Evolutionary conservation across 2,797 vertebrate genomes (phyloP).

Genomic region (Melanotaenia parkinsoni): DNA sequence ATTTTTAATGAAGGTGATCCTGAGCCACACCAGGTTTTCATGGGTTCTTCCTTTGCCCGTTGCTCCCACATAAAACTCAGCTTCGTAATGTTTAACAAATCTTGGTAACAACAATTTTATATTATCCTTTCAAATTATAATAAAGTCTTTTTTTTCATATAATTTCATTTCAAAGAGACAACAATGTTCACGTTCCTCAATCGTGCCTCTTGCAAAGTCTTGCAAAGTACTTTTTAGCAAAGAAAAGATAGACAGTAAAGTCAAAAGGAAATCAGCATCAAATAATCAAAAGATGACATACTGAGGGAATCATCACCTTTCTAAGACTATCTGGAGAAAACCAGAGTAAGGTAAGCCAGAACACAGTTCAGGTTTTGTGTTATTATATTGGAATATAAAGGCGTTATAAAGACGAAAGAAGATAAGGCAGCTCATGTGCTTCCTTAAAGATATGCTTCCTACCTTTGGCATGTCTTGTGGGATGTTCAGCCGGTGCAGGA

Average conservation of each 20-base stretch:
- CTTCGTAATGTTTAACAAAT: too few relatives aligned
- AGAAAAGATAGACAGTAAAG: not conserved
- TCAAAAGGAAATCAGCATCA: not conserved
- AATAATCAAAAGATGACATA: too few relatives aligned
- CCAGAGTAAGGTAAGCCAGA: not conserved
- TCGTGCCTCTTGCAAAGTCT: not conserved
- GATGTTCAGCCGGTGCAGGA: conserved; percentile 91
- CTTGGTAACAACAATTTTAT: too few relatives aligned
- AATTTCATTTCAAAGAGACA: not conserved
- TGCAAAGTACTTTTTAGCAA: too few relatives aligned
- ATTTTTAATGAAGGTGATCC: not conserved
- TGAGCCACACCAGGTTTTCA: not conserved
- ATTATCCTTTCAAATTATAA: too few relatives aligned
- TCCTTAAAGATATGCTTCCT: conserved; percentile 34
- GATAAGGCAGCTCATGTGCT: not conserved
- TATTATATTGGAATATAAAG: not conserved
- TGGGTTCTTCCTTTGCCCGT: not conserved
- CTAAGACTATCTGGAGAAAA: not conserved
- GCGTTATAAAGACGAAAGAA: not conserved
- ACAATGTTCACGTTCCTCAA: not conserved
- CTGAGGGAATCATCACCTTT: not conserved
- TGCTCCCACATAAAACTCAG: too few relatives aligned
- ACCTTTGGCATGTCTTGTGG: conserved; percentile 88
- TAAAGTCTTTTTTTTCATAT: too few relatives aligned
- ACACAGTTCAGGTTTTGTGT: not conserved